A percentile compares a stretch with the other conserved stretches of the same genome.
These are phyloP conservation scores for Gila robusta DNA, from an alignment of 2,797 vertebrate genomes.

Conservation along the genomic window DNA sequence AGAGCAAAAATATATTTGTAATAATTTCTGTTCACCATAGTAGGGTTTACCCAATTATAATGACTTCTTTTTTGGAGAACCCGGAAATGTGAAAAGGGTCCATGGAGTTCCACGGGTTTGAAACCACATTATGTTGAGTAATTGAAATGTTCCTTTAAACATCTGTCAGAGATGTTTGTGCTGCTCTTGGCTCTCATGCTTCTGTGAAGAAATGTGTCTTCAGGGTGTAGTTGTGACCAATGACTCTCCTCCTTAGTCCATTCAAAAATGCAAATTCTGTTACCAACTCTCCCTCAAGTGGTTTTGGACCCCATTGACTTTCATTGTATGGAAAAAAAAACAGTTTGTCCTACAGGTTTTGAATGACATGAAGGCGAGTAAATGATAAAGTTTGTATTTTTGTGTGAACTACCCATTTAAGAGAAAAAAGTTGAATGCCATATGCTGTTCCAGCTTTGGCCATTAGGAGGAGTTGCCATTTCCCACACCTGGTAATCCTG, in stretches of 20 bases:
- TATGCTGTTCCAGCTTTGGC: conserved; percentile 14
- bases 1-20: not conserved
- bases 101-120: not conserved
- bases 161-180: conserved; percentile 1
- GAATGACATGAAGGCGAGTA: not conserved
- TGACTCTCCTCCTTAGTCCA: not conserved
- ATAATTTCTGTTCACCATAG: not conserved
- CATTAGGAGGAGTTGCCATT: conserved; percentile 28
- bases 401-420: not conserved
- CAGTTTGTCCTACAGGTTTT: not conserved
- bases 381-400: not conserved
- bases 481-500: conserved; percentile 15
- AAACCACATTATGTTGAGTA: not conserved
- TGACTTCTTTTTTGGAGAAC: not conserved
- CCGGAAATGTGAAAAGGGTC: not conserved
- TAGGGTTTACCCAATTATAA: not conserved
- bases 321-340: not conserved
- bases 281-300: not conserved
- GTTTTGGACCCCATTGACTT: not conserved
- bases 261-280: not conserved
- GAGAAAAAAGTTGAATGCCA: not conserved
- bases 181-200: not conserved
- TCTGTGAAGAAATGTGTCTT: not conserved
- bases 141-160: not conserved
- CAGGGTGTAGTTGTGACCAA: not conserved